A percentile compares a stretch with the other conserved stretches of the same genome.
Conservation (phyloP, 1,140 invertebrate species). For the Pseudomyrmex gracilis region DNA sequence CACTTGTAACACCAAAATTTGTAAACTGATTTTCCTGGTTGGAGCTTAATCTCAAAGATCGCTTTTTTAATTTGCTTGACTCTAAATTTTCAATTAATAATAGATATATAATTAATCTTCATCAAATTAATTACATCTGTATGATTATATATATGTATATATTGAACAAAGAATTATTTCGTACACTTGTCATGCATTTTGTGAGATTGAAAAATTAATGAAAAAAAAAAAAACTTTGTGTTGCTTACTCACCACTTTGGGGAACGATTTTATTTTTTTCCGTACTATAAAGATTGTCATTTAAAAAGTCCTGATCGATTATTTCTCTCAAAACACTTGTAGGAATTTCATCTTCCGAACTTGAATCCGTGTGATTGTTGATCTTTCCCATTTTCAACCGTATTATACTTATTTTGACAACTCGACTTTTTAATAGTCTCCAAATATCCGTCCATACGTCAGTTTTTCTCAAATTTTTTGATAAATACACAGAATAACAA, state of each 20-base stretch:
- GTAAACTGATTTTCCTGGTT: conserved; percentile 62
- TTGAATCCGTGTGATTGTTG: conserved; percentile 26
- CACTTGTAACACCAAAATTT: conserved; percentile 70
- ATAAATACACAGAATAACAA: no score
- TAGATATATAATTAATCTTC: conserved; percentile 38
- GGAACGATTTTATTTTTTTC: not conserved
- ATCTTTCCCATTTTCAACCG: conserved; percentile 29
- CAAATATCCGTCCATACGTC: no score
- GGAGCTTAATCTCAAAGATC: conserved; percentile 29
- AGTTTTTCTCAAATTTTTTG: no score
- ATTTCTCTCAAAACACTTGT: conserved; percentile 64
- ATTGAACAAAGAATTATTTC: not conserved
- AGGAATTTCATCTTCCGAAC: conserved; percentile 71
- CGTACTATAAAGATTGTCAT: conserved; percentile 9
- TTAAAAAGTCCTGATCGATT: conserved; percentile 64
- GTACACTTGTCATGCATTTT: not conserved
- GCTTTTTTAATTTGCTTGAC: not conserved
- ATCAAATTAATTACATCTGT: no score
- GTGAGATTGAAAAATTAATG: not conserved
- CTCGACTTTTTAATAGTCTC: no score
- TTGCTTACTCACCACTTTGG: conserved; percentile 17
- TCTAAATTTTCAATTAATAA: not conserved
- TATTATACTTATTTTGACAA: no score
- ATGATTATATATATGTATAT: not conserved
- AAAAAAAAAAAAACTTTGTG: not conserved